Percentiles rank a stretch among this genome's conserved stretches.
Conservation (phyloP, 92 coral and sea anemone species). For the Galaxea fascicularis region DNA sequence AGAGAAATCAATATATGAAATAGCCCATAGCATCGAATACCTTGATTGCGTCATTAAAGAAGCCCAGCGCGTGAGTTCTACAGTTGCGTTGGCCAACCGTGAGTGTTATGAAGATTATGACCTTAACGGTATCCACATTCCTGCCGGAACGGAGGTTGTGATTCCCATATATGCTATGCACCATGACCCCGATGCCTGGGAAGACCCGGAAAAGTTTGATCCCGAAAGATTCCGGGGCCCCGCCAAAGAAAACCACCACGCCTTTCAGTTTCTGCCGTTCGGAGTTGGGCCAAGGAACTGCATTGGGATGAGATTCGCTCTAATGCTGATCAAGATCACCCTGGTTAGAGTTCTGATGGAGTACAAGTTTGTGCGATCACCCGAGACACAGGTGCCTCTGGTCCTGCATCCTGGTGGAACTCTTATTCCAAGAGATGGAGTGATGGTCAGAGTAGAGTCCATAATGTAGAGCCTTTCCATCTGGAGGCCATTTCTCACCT, state of each 20-base stretch:
- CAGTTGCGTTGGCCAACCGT: slow-evolving; percentile 41
- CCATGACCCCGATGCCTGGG: slow-evolving; percentile 72
- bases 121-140: slow-evolving; percentile 48
- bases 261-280: slow-evolving; percentile 77
- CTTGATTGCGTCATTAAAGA: slow-evolving; percentile 77
- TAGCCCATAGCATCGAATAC: slow-evolving; percentile 61
- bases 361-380: slow-evolving; percentile 69
- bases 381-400: slow-evolving; percentile 78
- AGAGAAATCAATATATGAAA: slow-evolving; percentile 47
- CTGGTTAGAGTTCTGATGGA: slow-evolving; percentile 66
- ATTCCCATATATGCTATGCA: slow-evolving; percentile 66
- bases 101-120: slow-evolving; percentile 48
- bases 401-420: slow-evolving; percentile 43
- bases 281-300: slow-evolving; percentile 83
- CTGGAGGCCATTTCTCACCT: too few species aligned
- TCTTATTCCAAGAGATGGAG: slow-evolving; percentile 57
- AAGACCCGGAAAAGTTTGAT: slow-evolving; percentile 63
- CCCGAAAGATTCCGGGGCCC: slow-evolving; percentile 78
- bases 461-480: not conserved
- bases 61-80: slow-evolving; percentile 57
- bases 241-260: slow-evolving; percentile 65
- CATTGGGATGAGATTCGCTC: slow-evolving; percentile 76
- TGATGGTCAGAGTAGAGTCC: slow-evolving; percentile 45
- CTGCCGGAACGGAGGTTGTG: slow-evolving; percentile 62
- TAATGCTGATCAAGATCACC: slow-evolving; percentile 67